phyloP scores from a whole-genome alignment of 2,113 vertebrate species.

The Phrynosoma platyrhinos region DNA sequence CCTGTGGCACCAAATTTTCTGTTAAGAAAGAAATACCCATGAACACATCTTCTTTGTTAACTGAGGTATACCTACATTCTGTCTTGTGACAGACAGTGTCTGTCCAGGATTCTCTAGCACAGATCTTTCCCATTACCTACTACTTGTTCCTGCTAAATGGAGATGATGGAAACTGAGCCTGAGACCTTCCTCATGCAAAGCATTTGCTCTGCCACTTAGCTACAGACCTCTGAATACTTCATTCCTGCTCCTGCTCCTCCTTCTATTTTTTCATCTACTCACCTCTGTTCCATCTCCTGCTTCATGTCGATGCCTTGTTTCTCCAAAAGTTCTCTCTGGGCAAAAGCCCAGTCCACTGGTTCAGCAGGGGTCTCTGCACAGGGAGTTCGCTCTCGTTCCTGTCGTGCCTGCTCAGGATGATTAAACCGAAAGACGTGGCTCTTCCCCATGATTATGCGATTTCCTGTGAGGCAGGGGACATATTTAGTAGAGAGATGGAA shows the following conservation, averaged over 20 bases:
- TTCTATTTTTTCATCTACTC: not conserved
- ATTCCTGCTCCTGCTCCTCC: not conserved
- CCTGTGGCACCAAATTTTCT: too few relatives aligned
- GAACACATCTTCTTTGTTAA: too few relatives aligned
- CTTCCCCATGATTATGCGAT: conserved; percentile 98
- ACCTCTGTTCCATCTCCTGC: conserved; percentile 99
- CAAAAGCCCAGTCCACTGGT: conserved; percentile 96
- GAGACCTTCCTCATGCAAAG: not conserved
- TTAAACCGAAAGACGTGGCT: conserved; percentile 99
- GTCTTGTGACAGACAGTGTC: not conserved
- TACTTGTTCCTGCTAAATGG: not conserved
- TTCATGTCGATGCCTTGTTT: conserved; percentile 99
- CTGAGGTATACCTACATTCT: too few relatives aligned
- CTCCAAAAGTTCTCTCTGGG: conserved; percentile 94
- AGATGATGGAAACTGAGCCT: not conserved
- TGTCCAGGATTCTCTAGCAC: not conserved
- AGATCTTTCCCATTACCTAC: not conserved
- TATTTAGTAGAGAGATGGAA: not conserved
- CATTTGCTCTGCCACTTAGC: not conserved
- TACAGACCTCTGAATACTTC: not conserved
- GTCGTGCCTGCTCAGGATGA: conserved; percentile 94
- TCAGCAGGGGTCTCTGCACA: conserved; percentile 90
- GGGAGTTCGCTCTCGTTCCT: conserved; percentile 91
- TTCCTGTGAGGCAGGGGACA: conserved; percentile 76
- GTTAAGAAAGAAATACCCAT: too few relatives aligned